Evolutionary conservation across 2,888 invertebrate species (phyloP).

Genomic region (Bembecia ichneumoniformis): DNA sequence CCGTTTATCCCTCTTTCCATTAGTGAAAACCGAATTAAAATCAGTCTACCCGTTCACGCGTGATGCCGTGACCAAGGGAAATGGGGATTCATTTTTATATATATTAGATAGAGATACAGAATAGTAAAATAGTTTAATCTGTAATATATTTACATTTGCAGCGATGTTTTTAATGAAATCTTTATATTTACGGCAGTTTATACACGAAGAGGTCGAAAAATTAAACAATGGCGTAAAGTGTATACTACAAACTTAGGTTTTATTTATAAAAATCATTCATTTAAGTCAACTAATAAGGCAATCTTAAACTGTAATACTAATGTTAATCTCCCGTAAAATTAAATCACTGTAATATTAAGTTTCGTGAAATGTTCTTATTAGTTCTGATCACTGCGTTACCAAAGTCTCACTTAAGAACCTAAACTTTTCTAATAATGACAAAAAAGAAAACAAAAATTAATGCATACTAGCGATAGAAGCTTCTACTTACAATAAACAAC

Average conservation of each 20-base stretch:
- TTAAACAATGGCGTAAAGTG: neutral
- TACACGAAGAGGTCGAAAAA: neutral
- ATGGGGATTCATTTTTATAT: too few species aligned
- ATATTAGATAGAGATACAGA: too few species aligned
- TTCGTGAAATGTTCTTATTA: neutral
- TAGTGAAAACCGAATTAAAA: too few species aligned
- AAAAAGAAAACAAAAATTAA: neutral
- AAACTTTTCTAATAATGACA: neutral
- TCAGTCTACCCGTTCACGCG: too few species aligned
- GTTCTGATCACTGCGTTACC: neutral
- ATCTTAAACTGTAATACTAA: neutral
- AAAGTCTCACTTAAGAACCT: neutral
- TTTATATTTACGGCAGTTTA: neutral
- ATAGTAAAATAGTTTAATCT: neutral
- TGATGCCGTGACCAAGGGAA: too few species aligned
- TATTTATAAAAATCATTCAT: neutral
- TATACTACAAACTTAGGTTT: neutral
- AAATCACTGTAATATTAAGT: neutral
- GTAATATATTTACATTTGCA: neutral
- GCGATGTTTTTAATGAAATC: neutral
- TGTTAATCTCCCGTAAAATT: neutral
- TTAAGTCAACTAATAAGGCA: neutral
- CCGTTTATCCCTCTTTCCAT: too few species aligned
- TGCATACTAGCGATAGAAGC: neutral
- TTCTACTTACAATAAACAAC: neutral